A percentile compares a stretch with the other conserved stretches of the same genome.
phyloP scores from a whole-genome alignment of 2,113 vertebrate species.

The Macaca mulatta region DNA sequence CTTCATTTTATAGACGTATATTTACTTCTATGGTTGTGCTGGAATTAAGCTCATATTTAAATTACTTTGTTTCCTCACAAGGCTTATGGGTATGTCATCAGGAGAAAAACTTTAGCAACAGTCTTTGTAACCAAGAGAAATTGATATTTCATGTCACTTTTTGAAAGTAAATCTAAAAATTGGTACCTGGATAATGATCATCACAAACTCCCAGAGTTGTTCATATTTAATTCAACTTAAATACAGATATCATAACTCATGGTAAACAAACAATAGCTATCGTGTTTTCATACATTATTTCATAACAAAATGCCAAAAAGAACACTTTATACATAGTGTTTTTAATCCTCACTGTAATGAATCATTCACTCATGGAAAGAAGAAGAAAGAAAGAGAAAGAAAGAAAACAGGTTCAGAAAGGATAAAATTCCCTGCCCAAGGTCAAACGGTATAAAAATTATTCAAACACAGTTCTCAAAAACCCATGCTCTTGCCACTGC shows the following conservation, averaged over 20 bases:
- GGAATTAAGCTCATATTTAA: background rate
- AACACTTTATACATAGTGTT: background rate
- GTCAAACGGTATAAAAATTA: background rate
- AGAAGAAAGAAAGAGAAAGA: no score
- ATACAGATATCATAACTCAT: background rate
- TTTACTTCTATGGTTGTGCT: background rate
- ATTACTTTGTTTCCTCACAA: background rate
- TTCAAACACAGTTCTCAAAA: background rate
- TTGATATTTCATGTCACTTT: background rate
- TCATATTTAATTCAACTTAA: slow-evolving; percentile 6
- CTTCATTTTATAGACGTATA: background rate
- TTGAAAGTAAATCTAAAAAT: background rate
- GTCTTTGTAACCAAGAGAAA: background rate
- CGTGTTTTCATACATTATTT: background rate
- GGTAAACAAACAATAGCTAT: background rate
- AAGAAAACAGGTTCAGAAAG: background rate
- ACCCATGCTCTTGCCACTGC: no score
- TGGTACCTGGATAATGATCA: background rate
- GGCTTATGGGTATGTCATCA: background rate
- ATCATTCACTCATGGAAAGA: background rate
- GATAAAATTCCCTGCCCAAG: background rate
- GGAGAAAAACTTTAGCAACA: background rate
- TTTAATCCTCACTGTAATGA: background rate
- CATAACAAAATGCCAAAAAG: background rate
- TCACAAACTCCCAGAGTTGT: background rate